These are phyloP conservation scores for Microtus montanus DNA, from an alignment of 2,113 vertebrate species.

Conservation along the genomic window DNA sequence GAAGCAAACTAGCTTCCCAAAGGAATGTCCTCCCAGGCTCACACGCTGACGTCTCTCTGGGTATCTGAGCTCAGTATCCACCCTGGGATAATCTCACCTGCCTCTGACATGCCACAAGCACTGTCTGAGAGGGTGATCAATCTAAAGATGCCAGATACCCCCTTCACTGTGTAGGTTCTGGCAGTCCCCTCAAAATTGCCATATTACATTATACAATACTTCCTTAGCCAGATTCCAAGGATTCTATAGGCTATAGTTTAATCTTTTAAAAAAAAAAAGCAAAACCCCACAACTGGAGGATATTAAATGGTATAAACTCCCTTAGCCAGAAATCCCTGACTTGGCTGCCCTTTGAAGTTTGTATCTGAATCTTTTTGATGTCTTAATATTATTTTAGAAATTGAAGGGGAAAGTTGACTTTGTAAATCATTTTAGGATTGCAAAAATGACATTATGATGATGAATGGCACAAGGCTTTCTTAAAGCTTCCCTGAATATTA, in stretches of 20 bases:
- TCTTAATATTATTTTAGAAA: constrained; percentile 89
- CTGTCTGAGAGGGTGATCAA: constrained; percentile 77
- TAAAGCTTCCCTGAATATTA: constrained; percentile 85
- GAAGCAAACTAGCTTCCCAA: constrained; percentile 36
- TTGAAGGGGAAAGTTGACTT: constrained; percentile 83
- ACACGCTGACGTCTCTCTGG: constrained; percentile 70
- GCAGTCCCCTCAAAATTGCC: constrained; percentile 61
- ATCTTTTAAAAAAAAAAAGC: constrained; percentile 70
- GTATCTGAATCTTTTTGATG: constrained; percentile 88
- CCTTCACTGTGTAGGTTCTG: constrained; percentile 69
- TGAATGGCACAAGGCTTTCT: constrained; percentile 84
- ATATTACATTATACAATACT: constrained; percentile 86
- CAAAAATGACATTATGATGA: constrained; percentile 87
- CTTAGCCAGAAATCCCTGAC: constrained; percentile 89
- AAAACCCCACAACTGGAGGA: constrained; percentile 80
- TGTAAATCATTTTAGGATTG: constrained; percentile 89
- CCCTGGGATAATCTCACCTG: constrained; percentile 66
- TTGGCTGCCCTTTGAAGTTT: constrained; percentile 89
- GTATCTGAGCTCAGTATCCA: constrained; percentile 66
- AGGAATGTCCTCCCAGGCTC: constrained; percentile 52
- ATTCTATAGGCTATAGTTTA: constrained; percentile 89
- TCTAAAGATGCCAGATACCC: constrained; percentile 80
- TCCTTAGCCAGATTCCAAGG: constrained; percentile 87
- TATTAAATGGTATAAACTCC: constrained; percentile 91
- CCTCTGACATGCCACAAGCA: constrained; percentile 76